These are phyloP conservation scores for Eupsilia transversa DNA, from an alignment of 2,888 invertebrate species.

Conservation along the genomic window DNA sequence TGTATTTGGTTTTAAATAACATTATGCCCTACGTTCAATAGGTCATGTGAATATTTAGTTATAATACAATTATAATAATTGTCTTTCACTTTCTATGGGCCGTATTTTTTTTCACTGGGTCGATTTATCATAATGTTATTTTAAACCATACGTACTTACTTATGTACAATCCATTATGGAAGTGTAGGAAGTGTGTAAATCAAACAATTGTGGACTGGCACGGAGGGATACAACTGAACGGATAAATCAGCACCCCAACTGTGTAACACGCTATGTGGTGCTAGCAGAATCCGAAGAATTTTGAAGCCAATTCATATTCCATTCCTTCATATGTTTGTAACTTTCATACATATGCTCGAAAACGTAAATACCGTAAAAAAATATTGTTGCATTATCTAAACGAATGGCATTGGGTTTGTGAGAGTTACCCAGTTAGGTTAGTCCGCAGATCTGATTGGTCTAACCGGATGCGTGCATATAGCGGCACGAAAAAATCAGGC, in stretches of 20 bases:
- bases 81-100: conserved; percentile 24
- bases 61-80: conserved; percentile 43
- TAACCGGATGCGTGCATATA: background rate
- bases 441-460: background rate
- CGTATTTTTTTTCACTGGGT: conserved; percentile 5
- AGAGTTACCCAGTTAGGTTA: background rate
- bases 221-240: background rate
- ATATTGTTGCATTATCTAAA: background rate
- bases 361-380: background rate
- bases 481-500: background rate
- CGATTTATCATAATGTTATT: background rate
- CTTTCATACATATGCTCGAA: background rate
- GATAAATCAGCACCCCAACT: background rate
- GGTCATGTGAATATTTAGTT: conserved; percentile 16
- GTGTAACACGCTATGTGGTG: background rate
- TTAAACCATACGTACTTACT: background rate
- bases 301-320: background rate
- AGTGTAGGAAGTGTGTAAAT: background rate
- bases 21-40: conserved; percentile 30
- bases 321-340: background rate
- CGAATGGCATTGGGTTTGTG: background rate
- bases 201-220: background rate
- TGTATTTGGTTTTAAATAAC: conserved; percentile 34
- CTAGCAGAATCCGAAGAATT: background rate
- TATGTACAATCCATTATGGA: background rate